Conservation (phyloP, 2,888 invertebrate genomes). For the Napeogenes sylphis region DNA sequence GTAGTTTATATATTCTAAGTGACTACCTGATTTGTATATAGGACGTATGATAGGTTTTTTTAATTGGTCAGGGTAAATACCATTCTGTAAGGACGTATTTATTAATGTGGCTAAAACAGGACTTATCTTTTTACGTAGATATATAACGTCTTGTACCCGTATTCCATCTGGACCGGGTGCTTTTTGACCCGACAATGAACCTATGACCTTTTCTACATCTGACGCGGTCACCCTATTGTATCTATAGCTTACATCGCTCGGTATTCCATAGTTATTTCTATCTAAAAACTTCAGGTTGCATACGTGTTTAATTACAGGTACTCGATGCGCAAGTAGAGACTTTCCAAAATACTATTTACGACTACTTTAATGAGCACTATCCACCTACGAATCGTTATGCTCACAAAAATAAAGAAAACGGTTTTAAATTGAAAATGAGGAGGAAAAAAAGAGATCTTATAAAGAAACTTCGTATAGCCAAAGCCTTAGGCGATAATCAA, state of each 20-base stretch:
- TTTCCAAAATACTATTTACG: too few relatives aligned
- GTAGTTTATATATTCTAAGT: slow-evolving; percentile 17
- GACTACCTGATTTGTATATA: slow-evolving; percentile 19
- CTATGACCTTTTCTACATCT: slow-evolving; percentile 4
- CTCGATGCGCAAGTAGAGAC: too few relatives aligned
- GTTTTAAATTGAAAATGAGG: too few relatives aligned
- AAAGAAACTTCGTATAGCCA: too few relatives aligned
- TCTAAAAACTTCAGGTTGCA: background rate
- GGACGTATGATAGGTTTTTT: slow-evolving; percentile 21
- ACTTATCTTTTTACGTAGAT: slow-evolving; percentile 11
- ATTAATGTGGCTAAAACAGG: slow-evolving; percentile 9
- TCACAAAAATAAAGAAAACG: too few relatives aligned
- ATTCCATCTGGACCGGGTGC: slow-evolving; percentile 15
- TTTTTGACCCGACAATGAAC: slow-evolving; percentile 6
- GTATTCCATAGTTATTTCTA: background rate
- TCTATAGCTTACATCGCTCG: background rate
- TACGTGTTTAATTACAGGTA: slow-evolving; percentile 21
- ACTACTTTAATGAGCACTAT: too few relatives aligned
- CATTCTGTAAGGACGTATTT: slow-evolving; percentile 8
- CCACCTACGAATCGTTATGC: too few relatives aligned
- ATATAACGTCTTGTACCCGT: slow-evolving; percentile 20
- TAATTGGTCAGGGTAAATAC: slow-evolving; percentile 13
- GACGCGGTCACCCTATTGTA: background rate
- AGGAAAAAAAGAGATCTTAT: too few relatives aligned
- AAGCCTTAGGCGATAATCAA: too few relatives aligned